Evolutionary conservation across 2,888 invertebrate genomes (phyloP).

Genomic region (Chaitophorus viminalis): DNA sequence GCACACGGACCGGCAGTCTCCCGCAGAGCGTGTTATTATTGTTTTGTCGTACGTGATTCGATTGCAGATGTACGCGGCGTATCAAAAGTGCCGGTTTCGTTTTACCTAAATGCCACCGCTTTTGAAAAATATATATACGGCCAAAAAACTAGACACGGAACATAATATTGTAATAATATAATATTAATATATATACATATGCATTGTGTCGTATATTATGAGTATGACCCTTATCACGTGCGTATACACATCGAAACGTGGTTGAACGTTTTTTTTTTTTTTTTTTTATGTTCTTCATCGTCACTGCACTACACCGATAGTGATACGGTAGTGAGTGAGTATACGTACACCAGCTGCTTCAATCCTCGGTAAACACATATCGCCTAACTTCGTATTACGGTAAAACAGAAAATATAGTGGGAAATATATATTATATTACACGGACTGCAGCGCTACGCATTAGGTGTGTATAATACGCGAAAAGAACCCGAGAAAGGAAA

Average conservation of each 20-base stretch:
- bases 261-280: background rate
- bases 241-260: background rate
- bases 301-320: background rate
- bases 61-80: constrained; percentile 1
- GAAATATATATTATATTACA: background rate
- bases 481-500: background rate
- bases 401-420: background rate
- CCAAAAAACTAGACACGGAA: background rate
- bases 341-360: background rate
- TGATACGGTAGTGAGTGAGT: background rate
- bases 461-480: background rate
- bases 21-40: background rate
- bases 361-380: no score
- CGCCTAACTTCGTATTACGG: no score
- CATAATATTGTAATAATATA: background rate
- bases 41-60: background rate
- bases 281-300: background rate
- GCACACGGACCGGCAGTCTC: background rate
- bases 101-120: constrained; percentile 11
- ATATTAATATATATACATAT: background rate
- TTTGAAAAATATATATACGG: background rate
- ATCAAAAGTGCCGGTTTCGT: constrained; percentile 21
- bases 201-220: background rate
- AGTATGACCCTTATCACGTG: background rate
- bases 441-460: background rate